Percentiles rank a stretch among this genome's conserved stretches.
These are phyloP conservation scores for Helicorthomorpha holstii DNA, from an alignment of 1,140 invertebrate genomes.

Conservation along the genomic window DNA sequence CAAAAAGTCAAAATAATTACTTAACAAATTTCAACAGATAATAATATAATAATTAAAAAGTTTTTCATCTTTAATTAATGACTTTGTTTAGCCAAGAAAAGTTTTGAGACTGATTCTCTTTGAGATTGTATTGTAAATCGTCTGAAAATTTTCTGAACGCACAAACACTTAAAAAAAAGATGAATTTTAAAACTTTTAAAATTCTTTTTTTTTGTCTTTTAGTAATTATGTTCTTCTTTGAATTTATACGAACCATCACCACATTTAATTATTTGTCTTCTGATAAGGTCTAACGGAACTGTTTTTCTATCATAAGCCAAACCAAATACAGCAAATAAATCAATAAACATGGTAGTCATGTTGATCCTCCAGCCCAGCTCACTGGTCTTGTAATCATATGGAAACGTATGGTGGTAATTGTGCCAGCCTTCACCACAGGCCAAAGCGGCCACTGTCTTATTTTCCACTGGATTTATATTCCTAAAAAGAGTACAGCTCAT, in stretches of 20 bases:
- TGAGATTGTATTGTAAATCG: too few species aligned
- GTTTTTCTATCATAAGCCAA: slow-evolving; percentile 41
- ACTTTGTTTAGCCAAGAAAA: too few species aligned
- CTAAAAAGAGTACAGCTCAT: too few species aligned
- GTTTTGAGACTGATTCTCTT: too few species aligned
- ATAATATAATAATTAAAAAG: too few species aligned
- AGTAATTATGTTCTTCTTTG: not conserved
- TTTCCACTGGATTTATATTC: slow-evolving; percentile 34
- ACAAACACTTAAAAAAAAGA: too few species aligned
- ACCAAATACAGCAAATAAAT: slow-evolving; percentile 37
- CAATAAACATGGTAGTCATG: slow-evolving; percentile 39
- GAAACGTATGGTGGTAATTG: slow-evolving; percentile 65
- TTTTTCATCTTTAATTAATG: too few species aligned
- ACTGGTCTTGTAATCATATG: slow-evolving; percentile 55
- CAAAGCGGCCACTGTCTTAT: slow-evolving; percentile 28
- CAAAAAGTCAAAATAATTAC: too few species aligned
- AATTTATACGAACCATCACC: slow-evolving; percentile 34
- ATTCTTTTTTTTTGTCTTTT: not conserved
- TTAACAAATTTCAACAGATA: too few species aligned
- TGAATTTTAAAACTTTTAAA: too few species aligned
- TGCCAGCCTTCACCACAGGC: slow-evolving; percentile 43
- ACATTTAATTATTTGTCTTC: slow-evolving; percentile 30
- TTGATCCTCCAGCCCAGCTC: slow-evolving; percentile 32
- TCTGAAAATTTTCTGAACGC: too few species aligned
- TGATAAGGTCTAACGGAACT: slow-evolving; percentile 28